phyloP scores from a whole-genome alignment of 2,797 vertebrate species.

The Tokudaia muenninki region DNA sequence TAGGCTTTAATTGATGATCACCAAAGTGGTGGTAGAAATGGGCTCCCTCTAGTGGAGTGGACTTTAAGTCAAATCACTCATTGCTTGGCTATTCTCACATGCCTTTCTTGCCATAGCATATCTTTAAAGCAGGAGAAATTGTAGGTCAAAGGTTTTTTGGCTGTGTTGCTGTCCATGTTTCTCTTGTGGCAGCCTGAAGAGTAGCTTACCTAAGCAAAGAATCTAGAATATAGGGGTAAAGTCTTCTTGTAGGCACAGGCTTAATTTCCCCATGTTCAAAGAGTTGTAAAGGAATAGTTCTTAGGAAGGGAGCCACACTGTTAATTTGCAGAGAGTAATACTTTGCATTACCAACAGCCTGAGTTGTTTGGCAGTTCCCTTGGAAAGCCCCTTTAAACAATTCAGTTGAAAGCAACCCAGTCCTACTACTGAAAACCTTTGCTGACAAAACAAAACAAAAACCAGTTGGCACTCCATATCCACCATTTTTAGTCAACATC shows the following conservation, averaged over 20 bases:
- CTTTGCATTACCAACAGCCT: neutral
- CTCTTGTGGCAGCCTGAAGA: neutral
- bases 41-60: neutral
- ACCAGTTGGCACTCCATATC: neutral
- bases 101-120: neutral
- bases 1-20: neutral
- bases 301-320: too few species aligned
- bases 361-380: neutral
- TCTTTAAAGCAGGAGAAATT: neutral
- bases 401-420: neutral
- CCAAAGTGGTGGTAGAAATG: neutral
- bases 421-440: neutral
- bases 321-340: neutral
- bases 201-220: neutral
- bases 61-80: neutral
- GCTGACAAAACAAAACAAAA: neutral
- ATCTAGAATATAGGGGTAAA: neutral
- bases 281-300: neutral
- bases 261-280: neutral
- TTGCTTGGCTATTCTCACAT: neutral
- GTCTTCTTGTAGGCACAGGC: neutral
- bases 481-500: neutral
- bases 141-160: neutral
- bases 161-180: neutral
- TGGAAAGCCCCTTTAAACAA: neutral